Evolutionary conservation across 1,140 invertebrate genomes (phyloP), one percentile per base, ranked within the genome.

Genomic region (Drosophila mauritiana): DNA sequence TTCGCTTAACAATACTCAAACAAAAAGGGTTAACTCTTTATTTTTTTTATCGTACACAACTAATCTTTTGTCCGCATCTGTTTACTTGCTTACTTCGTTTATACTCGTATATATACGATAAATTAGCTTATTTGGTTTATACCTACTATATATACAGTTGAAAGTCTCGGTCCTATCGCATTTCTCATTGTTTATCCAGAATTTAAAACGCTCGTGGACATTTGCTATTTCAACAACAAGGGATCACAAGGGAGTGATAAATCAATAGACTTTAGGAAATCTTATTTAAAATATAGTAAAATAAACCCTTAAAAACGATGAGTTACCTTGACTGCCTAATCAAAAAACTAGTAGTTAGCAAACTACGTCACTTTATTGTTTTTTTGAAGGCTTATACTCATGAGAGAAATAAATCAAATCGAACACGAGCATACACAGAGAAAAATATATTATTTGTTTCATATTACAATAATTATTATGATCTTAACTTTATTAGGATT

Each of bases 131-230:
- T 70, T 65, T 46, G 57, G 36, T 70, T 57, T 70, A 31, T 57
- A 20, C 64, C 20, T 36, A 17, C 15, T 48, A 40, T 56, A 70
- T 70, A 56, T 70, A 36, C 51, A 56, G 67, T 57, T 12, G 20
- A 70, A 57, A 70, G 67, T 70, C 67, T 70, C 64, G 15, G 36
- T 70, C 52, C 70, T 70, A 70, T 70, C 67, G 64, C 27, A 27
- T 34, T 70, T 70, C 17, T 34, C 34, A 57, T 40, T 70, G 43
- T 70, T 70, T 70, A 70, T 52, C 15, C 31, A 70, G 39, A 10
- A 40, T 40, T 68, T 31, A 56, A 69, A 34, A 48, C 51, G 63
- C 27, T 68, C 17, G 17, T 1, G 17, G 64, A 3, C 27, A 37
- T 43, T 46, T 40, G 48, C 43, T 42, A 45, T 31, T 64, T 36